Conservation (phyloP, 2,797 vertebrate genomes). For the Micrastur ruficollis region DNA sequence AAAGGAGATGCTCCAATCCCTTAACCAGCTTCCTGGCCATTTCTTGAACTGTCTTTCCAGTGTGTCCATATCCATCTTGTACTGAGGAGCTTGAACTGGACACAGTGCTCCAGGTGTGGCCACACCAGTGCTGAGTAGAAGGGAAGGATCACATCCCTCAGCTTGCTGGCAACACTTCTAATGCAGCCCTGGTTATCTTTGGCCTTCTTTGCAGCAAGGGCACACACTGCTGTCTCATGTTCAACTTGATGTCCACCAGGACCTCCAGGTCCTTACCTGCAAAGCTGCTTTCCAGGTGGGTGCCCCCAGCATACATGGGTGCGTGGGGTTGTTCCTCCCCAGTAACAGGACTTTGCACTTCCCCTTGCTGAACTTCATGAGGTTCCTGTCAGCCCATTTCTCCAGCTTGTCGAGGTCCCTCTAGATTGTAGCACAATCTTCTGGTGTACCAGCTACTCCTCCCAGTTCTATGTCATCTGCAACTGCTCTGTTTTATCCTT, state of each 20-base stretch:
- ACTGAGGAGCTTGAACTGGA: background rate
- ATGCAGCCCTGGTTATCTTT: background rate
- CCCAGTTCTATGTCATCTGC: background rate
- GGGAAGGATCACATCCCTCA: background rate
- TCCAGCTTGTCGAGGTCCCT: background rate
- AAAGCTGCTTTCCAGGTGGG: background rate
- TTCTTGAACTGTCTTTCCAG: background rate
- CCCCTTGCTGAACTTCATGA: background rate
- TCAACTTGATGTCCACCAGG: background rate
- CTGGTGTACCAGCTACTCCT: background rate
- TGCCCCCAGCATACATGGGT: background rate
- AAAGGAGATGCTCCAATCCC: background rate
- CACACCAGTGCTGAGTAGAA: background rate
- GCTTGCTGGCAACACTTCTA: background rate
- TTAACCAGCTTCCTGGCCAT: background rate
- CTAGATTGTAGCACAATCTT: background rate
- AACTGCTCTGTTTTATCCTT: background rate
- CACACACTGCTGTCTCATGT: background rate
- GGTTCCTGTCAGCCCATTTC: background rate
- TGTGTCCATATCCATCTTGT: background rate
- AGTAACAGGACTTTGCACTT: background rate
- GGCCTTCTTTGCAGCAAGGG: background rate
- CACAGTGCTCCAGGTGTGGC: background rate
- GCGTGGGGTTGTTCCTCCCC: background rate
- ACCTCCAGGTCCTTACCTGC: background rate